phyloP scores from a whole-genome alignment of 2,797 vertebrate genomes.

The Smutsia temminckii region DNA sequence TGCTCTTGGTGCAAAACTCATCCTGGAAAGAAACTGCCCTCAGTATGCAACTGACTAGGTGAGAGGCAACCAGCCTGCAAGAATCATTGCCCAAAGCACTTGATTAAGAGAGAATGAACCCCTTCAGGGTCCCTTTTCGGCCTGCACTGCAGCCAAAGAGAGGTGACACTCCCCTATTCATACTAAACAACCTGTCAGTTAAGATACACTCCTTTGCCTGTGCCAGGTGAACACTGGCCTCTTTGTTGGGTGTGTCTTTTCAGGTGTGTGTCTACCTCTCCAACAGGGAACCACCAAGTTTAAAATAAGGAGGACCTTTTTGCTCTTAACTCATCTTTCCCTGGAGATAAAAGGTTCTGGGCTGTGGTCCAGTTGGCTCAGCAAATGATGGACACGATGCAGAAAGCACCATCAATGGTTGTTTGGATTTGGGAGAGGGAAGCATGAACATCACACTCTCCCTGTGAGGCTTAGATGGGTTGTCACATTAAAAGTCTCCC shows the following conservation, averaged over 20 bases:
- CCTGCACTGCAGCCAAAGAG: background rate
- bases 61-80: background rate
- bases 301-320: background rate
- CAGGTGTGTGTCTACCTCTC: rapidly evolving
- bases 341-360: background rate
- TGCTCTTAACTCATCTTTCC: background rate
- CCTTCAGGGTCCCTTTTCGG: background rate
- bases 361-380: background rate
- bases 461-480: background rate
- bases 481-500: background rate
- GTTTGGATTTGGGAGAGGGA: background rate
- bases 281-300: background rate
- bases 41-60: background rate
- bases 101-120: background rate
- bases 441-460: background rate
- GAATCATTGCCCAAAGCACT: background rate
- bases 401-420: background rate
- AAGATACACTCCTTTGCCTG: background rate
- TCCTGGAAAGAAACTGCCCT: background rate
- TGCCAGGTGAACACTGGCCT: background rate
- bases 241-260: background rate
- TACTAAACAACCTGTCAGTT: background rate
- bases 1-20: background rate
- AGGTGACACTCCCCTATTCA: background rate
- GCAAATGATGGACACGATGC: background rate